Evolutionary conservation across 2,113 vertebrate genomes (phyloP).

Genomic region (Mustela nigripes): DNA sequence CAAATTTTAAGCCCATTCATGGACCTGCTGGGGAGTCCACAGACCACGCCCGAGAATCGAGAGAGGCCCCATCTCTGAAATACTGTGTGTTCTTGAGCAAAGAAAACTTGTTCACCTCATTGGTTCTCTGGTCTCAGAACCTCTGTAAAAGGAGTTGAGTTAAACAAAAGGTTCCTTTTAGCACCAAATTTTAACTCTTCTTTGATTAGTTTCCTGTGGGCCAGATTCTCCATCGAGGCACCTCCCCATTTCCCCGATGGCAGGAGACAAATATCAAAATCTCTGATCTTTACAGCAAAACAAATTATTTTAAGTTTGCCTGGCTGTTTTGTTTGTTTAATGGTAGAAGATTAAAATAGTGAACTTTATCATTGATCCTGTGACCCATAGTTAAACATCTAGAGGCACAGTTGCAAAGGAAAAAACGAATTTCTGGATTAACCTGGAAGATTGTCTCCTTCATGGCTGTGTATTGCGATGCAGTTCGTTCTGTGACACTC

Average conservation of each 20-base stretch:
- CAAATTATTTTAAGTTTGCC: slow-evolving; percentile 13
- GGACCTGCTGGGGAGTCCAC: background rate
- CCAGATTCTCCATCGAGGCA: background rate
- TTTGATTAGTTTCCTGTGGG: background rate
- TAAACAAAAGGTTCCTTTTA: background rate
- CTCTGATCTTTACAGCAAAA: background rate
- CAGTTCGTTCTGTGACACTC: background rate
- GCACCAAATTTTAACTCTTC: background rate
- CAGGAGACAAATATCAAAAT: background rate
- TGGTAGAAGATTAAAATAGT: slow-evolving; percentile 55
- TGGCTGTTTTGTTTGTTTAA: slow-evolving; percentile 54
- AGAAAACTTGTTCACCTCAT: background rate
- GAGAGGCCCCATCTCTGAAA: background rate
- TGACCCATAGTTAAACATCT: slow-evolving; percentile 19
- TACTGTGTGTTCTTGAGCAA: background rate
- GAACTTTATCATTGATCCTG: slow-evolving; percentile 20
- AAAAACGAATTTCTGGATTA: slow-evolving; percentile 28
- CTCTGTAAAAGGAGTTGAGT: background rate
- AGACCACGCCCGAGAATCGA: background rate
- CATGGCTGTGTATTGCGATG: background rate
- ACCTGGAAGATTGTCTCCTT: background rate
- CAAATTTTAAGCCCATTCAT: background rate
- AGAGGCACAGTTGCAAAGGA: slow-evolving; percentile 3
- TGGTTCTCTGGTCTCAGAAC: background rate
- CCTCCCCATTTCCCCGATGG: background rate